phyloP scores from a whole-genome alignment of 2,113 vertebrate genomes.

The Vireo altiloquus region DNA sequence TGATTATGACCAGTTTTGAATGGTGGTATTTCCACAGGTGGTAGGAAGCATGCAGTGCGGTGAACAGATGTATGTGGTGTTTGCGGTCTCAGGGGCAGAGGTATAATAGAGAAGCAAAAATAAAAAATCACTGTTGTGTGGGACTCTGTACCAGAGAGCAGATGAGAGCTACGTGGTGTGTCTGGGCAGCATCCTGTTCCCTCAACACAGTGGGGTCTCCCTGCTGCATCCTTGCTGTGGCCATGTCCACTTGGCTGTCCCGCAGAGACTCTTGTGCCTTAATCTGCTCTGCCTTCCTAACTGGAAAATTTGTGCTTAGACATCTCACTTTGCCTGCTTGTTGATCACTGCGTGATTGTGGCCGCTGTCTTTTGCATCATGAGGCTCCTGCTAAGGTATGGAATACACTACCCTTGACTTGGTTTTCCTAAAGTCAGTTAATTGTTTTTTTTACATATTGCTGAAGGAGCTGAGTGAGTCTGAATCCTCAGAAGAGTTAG shows the following conservation, averaged over 20 bases:
- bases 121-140: neutral
- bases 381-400: neutral
- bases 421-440: neutral
- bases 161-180: fast-evolving
- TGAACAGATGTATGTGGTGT: neutral
- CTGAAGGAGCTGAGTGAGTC: neutral
- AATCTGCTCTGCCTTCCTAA: neutral
- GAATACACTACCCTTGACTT: neutral
- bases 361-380: neutral
- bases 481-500: neutral
- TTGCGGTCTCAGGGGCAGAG: neutral
- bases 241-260: fast-evolving
- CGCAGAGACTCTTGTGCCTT: neutral
- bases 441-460: neutral
- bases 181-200: neutral
- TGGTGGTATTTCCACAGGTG: neutral
- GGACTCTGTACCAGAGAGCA: neutral
- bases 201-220: neutral
- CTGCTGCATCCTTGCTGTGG: neutral
- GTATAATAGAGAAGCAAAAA: neutral
- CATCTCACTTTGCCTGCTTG: neutral
- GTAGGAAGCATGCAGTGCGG: fast-evolving
- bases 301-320: neutral
- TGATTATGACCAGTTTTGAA: neutral
- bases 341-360: neutral